Percentiles rank a stretch among this genome's conserved stretches.
Evolutionary conservation across 2,113 vertebrate species (phyloP).

Genomic region (Mormyrus lacerda): DNA sequence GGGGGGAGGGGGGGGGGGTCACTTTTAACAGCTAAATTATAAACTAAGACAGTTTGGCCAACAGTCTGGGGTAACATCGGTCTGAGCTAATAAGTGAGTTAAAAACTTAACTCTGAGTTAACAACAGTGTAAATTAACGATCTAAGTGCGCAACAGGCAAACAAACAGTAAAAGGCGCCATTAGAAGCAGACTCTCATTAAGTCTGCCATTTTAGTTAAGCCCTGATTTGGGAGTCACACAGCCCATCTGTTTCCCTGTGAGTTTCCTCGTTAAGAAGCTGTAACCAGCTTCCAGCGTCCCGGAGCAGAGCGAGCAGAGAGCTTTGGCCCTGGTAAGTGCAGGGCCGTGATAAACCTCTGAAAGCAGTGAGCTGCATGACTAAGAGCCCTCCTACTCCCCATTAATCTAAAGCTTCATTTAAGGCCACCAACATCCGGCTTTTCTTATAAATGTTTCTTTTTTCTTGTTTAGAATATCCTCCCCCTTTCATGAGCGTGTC

Average conservation of each 20-base stretch:
- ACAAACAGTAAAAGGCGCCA: background rate
- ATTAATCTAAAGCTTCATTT: background rate
- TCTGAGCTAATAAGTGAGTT: background rate
- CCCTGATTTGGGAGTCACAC: background rate
- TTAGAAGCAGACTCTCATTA: background rate
- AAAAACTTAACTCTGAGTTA: background rate
- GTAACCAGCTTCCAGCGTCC: background rate
- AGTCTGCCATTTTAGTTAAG: background rate
- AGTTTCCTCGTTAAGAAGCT: background rate
- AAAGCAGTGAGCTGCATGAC: background rate
- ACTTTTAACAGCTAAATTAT: background rate
- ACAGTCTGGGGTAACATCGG: background rate
- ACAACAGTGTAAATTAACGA: background rate
- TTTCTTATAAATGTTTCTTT: background rate
- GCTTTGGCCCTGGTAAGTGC: background rate
- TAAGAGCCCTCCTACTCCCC: background rate
- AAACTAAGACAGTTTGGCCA: background rate
- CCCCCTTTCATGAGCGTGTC: background rate
- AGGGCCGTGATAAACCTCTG: background rate
- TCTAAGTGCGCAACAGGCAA: background rate
- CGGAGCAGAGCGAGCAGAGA: background rate
- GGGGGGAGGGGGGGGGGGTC: constrained; percentile 52
- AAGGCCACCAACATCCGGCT: background rate
- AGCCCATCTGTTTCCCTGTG: background rate
- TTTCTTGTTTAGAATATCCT: background rate